Evolutionary conservation across 2,113 vertebrate species (phyloP).

Genomic region (Clarias batrachus): DNA sequence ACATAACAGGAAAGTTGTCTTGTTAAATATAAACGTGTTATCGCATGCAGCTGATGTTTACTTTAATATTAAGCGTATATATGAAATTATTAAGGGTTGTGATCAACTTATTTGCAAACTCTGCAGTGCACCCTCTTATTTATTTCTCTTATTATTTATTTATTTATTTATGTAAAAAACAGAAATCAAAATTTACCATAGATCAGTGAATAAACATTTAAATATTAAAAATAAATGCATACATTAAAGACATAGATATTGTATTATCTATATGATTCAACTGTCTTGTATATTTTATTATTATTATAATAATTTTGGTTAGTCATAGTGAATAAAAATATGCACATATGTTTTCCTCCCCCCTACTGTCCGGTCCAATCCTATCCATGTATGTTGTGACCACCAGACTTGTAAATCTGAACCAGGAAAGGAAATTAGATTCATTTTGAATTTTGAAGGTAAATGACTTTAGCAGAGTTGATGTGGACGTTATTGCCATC

Average conservation of each 20-base stretch:
- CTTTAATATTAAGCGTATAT: neutral
- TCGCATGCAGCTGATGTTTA: neutral
- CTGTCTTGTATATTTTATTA: too few relatives aligned
- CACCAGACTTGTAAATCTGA: slow-evolving; percentile 24
- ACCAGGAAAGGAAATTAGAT: slow-evolving; percentile 56
- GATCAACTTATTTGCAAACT: neutral
- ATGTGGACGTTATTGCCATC: slow-evolving; percentile 27
- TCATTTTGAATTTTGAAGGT: slow-evolving; percentile 53
- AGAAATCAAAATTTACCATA: neutral
- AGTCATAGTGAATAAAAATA: neutral
- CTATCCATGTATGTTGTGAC: slow-evolving; percentile 28
- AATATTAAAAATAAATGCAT: neutral
- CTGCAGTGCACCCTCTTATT: neutral
- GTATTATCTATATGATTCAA: too few relatives aligned
- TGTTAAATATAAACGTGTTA: neutral
- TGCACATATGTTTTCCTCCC: neutral
- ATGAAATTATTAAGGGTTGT: neutral
- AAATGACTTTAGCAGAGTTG: slow-evolving; percentile 55
- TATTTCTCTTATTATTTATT: too few relatives aligned
- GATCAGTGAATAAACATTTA: neutral
- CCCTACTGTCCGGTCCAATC: neutral
- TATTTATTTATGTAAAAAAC: too few relatives aligned
- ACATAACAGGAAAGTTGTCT: neutral
- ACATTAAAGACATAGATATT: neutral
- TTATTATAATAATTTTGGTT: neutral